These are phyloP conservation scores for Eulemur albifrons DNA, from an alignment of 2,797 vertebrate genomes.

Conservation along the genomic window DNA sequence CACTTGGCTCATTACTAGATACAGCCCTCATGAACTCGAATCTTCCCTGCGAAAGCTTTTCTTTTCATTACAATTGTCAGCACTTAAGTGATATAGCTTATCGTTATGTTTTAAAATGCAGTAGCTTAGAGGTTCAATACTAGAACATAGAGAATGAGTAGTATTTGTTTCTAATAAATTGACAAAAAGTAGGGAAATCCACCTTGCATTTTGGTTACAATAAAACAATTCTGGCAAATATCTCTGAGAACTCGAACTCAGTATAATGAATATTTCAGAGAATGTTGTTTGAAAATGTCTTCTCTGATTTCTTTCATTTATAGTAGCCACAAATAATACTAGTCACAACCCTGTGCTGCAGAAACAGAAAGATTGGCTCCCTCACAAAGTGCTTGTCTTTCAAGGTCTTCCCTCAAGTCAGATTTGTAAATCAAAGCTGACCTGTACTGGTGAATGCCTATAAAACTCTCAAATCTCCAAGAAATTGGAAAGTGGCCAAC, in stretches of 20 bases:
- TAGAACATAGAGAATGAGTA: not conserved
- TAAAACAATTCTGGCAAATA: slow-evolving; percentile 11
- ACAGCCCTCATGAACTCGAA: not conserved
- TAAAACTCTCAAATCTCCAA: slow-evolving; percentile 14
- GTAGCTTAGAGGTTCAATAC: not conserved
- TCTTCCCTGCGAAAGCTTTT: slow-evolving; percentile 7
- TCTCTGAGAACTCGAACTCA: slow-evolving; percentile 48
- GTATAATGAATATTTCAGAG: slow-evolving; percentile 38
- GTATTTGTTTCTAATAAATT: not conserved
- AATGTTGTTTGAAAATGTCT: slow-evolving; percentile 35
- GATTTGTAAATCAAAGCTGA: slow-evolving; percentile 66
- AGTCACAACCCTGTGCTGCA: slow-evolving; percentile 69
- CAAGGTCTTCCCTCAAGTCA: slow-evolving; percentile 63
- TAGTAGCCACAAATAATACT: slow-evolving; percentile 72
- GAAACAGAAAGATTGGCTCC: slow-evolving; percentile 74
- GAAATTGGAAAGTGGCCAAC: slow-evolving; percentile 36
- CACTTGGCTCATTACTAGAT: slow-evolving; percentile 37
- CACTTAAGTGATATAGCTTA: not conserved
- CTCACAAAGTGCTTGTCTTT: slow-evolving; percentile 56
- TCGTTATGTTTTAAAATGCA: not conserved
- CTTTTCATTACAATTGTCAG: fast-evolving
- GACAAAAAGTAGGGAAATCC: not conserved
- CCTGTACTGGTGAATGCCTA: slow-evolving; percentile 29
- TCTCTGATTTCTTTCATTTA: slow-evolving; percentile 70
- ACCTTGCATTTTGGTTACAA: not conserved